Conservation (phyloP, 2,797 vertebrate genomes). For the Crenichthys baileyi region DNA sequence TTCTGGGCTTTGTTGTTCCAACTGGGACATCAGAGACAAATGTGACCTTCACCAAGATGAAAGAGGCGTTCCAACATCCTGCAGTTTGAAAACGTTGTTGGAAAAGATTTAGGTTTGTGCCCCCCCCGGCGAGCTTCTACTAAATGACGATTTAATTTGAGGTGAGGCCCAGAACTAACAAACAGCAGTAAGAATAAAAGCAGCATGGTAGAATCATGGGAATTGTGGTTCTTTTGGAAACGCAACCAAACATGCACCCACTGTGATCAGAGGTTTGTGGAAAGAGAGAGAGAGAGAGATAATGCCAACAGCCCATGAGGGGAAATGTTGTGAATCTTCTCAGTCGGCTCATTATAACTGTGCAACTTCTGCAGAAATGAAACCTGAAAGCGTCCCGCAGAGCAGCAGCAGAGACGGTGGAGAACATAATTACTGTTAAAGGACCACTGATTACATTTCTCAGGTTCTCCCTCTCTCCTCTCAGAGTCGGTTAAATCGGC, state of each 20-base stretch:
- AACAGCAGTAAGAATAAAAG: constrained; percentile 22
- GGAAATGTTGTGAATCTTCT: constrained; percentile 41
- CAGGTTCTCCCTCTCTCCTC: not conserved
- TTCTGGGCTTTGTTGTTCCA: constrained; percentile 22
- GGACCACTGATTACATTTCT: constrained; percentile 54
- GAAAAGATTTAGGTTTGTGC: not conserved
- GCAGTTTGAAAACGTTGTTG: constrained; percentile 19
- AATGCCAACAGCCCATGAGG: constrained; percentile 56
- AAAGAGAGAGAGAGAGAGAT: constrained; percentile 4
- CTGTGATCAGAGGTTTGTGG: constrained; percentile 68
- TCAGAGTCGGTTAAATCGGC: not conserved
- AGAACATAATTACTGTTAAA: constrained; percentile 51
- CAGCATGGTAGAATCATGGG: constrained; percentile 50
- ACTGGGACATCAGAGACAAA: constrained; percentile 8
- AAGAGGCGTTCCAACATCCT: constrained; percentile 14
- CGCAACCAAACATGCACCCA: constrained; percentile 60
- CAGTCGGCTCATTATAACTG: constrained; percentile 69
- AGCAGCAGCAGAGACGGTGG: constrained; percentile 7
- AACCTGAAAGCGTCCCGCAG: constrained; percentile 58
- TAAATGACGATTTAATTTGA: constrained; percentile 59
- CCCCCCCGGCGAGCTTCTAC: constrained; percentile 4
- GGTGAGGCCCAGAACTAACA: constrained; percentile 35
- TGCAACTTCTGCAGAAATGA: constrained; percentile 60
- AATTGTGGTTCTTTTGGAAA: constrained; percentile 55
- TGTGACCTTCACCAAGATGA: constrained; percentile 24